Evolutionary conservation across 2,797 vertebrate species (phyloP), one percentile per base, ranked within the genome.

Genomic region (Aeoliscus strigatus): DNA sequence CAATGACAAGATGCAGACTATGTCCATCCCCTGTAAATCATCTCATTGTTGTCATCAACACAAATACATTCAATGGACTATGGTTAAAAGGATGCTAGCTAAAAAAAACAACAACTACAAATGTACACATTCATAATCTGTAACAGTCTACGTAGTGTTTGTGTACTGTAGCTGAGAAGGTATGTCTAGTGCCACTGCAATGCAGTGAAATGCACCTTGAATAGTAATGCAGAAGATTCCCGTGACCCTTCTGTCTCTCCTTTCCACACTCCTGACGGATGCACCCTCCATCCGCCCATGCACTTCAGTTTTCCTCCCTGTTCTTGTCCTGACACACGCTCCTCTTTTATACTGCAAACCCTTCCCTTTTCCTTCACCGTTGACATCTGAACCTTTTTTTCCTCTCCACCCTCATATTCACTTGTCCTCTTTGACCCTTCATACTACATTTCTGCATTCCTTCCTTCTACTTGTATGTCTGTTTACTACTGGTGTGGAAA

Each of bases 101-200:
- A n/a, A n/a, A n/a, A n/a, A n/a, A n/a, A n/a, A n/a, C n/a, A n/a
- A n/a, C n/a, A n/a, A n/a, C n/a, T n/a, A n/a, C n/a, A n/a, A n/a
- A n/a, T n/a, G n/a, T n/a, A n/a, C n/a, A n/a, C n/a, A n/a, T n/a
- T n/a, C n/a, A n/a, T n/a, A n/a, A 63, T 28, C 2, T 44, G 35
- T 14, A 9, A 44, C 45, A 40, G 11, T 58, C 25, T 9, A 26
- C 2, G 48, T 9, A 25, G 8, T 26, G 7, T 6, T 0, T 18
- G 17, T 36, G 37, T 50, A 34, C n/a, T 32, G 25, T 15, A 38
- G 51, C 6, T 40, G 30, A 52, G 27, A 60, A 69, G 65, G 41
- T 73, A 58, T 68, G 73, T 73, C 66, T 70, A 68, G 44, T 62
- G 45, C 63, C 71, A 66, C 71, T 64, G 71, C 77, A 73, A 64